Conservation (phyloP, 2,113 vertebrate genomes). For the Tetrax tetrax region DNA sequence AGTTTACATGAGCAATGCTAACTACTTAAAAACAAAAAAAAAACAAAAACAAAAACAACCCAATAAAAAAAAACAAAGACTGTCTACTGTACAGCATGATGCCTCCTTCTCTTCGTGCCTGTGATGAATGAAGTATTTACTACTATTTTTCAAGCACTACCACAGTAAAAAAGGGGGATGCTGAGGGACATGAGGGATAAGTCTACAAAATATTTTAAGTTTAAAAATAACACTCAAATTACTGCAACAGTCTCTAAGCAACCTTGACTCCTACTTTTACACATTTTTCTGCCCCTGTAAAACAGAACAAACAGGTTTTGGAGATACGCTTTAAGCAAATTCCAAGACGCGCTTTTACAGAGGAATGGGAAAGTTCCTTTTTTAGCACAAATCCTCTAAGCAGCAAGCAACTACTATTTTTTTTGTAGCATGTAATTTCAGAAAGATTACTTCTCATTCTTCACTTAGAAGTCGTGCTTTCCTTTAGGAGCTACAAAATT, state of each 20-base stretch:
- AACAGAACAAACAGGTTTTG: conserved; percentile 27
- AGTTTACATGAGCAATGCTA: background rate
- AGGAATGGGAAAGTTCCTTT: conserved; percentile 4
- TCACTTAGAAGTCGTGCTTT: background rate
- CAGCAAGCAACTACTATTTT: background rate
- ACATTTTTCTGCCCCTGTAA: background rate
- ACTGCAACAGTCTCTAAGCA: conserved; percentile 36
- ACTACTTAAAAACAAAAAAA: background rate
- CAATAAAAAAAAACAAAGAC: background rate
- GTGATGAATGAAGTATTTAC: background rate
- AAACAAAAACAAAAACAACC: no score
- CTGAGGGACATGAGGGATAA: background rate
- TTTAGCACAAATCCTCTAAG: conserved; percentile 28
- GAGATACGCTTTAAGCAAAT: background rate
- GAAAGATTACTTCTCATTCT: background rate
- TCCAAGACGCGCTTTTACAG: background rate
- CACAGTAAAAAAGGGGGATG: background rate
- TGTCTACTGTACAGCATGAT: background rate
- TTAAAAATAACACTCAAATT: conserved; percentile 13
- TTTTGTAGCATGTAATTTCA: background rate
- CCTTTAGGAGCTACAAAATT: background rate
- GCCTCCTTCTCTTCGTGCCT: background rate
- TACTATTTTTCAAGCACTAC: background rate
- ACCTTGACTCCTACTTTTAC: background rate
- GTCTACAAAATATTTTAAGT: background rate